Conservation (phyloP, 1,140 invertebrate genomes). For the Dendrolimus kikuchii region DNA sequence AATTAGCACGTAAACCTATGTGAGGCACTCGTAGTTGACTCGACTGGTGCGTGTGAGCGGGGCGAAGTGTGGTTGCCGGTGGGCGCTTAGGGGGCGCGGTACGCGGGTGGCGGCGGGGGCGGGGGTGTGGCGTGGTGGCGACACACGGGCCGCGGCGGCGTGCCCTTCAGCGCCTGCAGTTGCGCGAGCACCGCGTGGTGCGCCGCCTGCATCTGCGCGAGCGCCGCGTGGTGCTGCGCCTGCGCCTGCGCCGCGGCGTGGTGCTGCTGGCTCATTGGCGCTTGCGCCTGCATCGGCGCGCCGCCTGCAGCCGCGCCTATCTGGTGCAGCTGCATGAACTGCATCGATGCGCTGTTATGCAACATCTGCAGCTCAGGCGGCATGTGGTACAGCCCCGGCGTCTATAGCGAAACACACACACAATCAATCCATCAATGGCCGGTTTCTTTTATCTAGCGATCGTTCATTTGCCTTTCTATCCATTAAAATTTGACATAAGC, state of each 20-base stretch:
- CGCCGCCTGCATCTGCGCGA: constrained; percentile 16
- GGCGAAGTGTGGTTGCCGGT: constrained; percentile 6
- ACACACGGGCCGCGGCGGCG: constrained; percentile 20
- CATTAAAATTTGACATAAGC: too few relatives aligned
- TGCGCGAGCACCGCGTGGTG: constrained; percentile 14
- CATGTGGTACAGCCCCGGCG: constrained; percentile 59
- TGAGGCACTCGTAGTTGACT: background rate
- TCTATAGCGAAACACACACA: constrained; percentile 23
- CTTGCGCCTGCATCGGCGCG: constrained; percentile 22
- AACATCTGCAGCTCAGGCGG: constrained; percentile 63
- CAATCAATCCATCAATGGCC: too few relatives aligned
- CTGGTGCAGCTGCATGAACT: constrained; percentile 48
- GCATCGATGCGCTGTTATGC: constrained; percentile 54
- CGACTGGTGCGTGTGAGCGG: background rate
- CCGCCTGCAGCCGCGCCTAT: constrained; percentile 24
- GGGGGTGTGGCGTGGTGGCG: constrained; percentile 28
- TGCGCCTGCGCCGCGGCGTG: constrained; percentile 12
- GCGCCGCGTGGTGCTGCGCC: constrained; percentile 14
- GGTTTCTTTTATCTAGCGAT: too few relatives aligned
- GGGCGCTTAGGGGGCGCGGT: constrained; percentile 19
- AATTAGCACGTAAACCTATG: background rate
- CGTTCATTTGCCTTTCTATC: too few relatives aligned
- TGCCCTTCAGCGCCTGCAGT: constrained; percentile 2
- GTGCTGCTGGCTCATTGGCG: constrained; percentile 8
- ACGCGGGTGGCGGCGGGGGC: background rate